Percentiles rank a stretch among this genome's conserved stretches.
These are phyloP conservation scores for Thamnophis sirtalis DNA, from an alignment of 2,113 vertebrate genomes.

Conservation along the genomic window DNA sequence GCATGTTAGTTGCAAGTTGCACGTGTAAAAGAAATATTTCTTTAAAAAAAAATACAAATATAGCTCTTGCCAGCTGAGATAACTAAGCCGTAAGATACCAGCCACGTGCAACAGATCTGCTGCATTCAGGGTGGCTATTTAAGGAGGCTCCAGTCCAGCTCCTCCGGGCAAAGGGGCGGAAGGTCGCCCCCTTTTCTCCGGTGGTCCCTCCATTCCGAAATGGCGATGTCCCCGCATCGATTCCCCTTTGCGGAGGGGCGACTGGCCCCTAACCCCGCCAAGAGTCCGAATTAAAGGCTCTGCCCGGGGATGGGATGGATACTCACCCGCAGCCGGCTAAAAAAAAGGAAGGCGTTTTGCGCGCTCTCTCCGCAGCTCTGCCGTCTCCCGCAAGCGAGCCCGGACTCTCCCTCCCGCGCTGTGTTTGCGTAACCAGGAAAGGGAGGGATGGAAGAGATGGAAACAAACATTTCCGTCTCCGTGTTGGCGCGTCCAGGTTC, in stretches of 20 bases:
- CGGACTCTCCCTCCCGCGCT: not conserved
- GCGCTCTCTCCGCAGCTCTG: not conserved
- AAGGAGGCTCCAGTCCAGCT: not conserved
- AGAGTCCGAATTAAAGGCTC: not conserved
- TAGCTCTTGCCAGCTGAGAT: not conserved
- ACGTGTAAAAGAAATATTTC: not conserved
- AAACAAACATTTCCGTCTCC: not conserved
- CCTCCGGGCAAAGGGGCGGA: too few relatives aligned
- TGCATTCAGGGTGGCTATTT: not conserved
- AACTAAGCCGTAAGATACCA: not conserved
- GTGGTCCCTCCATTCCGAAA: not conserved
- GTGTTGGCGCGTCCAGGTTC: not conserved
- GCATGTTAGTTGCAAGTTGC: not conserved
- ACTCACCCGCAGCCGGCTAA: not conserved
- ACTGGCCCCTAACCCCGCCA: not conserved
- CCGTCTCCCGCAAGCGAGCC: not conserved
- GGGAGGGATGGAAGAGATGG: not conserved
- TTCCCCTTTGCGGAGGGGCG: not conserved
- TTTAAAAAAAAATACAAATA: not conserved
- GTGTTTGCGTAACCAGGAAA: conserved; percentile 1
- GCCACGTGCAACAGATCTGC: not conserved
- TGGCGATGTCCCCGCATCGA: not conserved
- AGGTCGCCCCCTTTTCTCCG: not conserved
- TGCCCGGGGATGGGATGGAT: not conserved
- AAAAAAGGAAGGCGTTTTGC: not conserved